These are phyloP conservation scores for Nephila pilipes DNA, from an alignment of 1,140 invertebrate genomes.

Conservation along the genomic window DNA sequence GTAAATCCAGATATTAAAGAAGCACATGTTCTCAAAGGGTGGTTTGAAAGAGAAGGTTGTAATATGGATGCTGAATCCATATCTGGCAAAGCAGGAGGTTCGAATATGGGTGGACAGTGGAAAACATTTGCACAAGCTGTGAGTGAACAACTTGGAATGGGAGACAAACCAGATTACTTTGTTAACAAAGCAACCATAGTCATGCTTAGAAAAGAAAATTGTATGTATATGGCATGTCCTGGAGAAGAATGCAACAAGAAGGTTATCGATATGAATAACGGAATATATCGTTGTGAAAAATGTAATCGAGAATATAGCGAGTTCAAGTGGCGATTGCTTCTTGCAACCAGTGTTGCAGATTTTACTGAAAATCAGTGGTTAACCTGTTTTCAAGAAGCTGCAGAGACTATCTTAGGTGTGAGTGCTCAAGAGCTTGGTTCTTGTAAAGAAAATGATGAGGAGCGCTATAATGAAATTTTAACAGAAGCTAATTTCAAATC, in stretches of 20 bases:
- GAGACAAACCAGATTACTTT: slow-evolving; percentile 90
- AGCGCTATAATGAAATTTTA: slow-evolving; percentile 85
- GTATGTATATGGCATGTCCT: slow-evolving; percentile 94
- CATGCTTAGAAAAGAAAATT: slow-evolving; percentile 88
- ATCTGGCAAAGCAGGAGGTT: slow-evolving; percentile 82
- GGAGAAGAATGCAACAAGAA: slow-evolving; percentile 95
- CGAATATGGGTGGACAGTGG: slow-evolving; percentile 81
- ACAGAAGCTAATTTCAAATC: slow-evolving; percentile 89
- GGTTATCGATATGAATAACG: slow-evolving; percentile 92
- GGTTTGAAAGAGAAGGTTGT: slow-evolving; percentile 91
- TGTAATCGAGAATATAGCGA: slow-evolving; percentile 91
- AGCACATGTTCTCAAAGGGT: slow-evolving; percentile 91
- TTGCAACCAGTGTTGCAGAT: slow-evolving; percentile 90
- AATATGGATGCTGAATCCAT: slow-evolving; percentile 85
- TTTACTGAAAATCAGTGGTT: slow-evolving; percentile 90
- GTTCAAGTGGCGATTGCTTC: slow-evolving; percentile 92
- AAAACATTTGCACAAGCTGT: slow-evolving; percentile 88
- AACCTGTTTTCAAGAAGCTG: slow-evolving; percentile 93
- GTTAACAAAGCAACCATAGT: slow-evolving; percentile 87
- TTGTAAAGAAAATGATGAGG: slow-evolving; percentile 79
- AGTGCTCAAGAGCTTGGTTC: slow-evolving; percentile 90
- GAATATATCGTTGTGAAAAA: slow-evolving; percentile 96
- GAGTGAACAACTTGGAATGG: slow-evolving; percentile 85
- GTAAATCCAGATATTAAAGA: slow-evolving; percentile 94
- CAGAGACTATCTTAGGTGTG: slow-evolving; percentile 89